Base-by-base conservation (phyloP, 2,888 invertebrate genomes). In the Agrilus cyanescens region DNA sequence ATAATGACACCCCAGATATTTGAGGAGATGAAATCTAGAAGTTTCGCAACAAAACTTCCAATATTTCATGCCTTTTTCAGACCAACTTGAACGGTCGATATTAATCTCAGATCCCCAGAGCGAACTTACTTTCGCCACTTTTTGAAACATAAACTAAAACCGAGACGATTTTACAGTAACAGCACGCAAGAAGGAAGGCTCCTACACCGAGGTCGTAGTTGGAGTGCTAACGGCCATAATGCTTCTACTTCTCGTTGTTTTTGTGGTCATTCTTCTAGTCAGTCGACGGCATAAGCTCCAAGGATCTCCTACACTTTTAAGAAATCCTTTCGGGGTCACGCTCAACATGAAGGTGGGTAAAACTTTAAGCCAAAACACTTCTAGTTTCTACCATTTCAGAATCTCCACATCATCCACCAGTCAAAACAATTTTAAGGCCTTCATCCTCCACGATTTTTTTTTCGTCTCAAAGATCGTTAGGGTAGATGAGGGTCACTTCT, bases 331-430 rank as follows among this genome's bases (percentile, higher is more conserved):
- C 52, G 73, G 75, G 42, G 76, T 80, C 42, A 74, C 76, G 46
- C 75, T 81, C 48, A 80, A 80, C 61, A 77, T 80, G 74, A 80
- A 80, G 70, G 79, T 75, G 80, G 70, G 79, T 75, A 65, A 56
- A 52, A 16, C 25, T 8, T 25, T 13, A 15, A 29, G 35, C 44
- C 25, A 25, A 25, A 25, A 25, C 25, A 10, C 25, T n/a, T n/a
- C n/a, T n/a, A n/a, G n/a, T n/a, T n/a, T n/a, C n/a, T n/a, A n/a
- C n/a, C n/a, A n/a, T n/a, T n/a, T n/a, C n/a, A n/a, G n/a, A n/a
- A n/a, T n/a, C n/a, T n/a, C n/a, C n/a, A n/a, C n/a, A n/a, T n/a
- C n/a, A n/a, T n/a, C n/a, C n/a, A n/a, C n/a, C n/a, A n/a, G n/a
- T n/a, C n/a, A n/a, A n/a, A n/a, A n/a, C n/a, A n/a, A n/a, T n/a